Conservation (phyloP, 2,797 vertebrate genomes). For the Acanthiza pusilla region DNA sequence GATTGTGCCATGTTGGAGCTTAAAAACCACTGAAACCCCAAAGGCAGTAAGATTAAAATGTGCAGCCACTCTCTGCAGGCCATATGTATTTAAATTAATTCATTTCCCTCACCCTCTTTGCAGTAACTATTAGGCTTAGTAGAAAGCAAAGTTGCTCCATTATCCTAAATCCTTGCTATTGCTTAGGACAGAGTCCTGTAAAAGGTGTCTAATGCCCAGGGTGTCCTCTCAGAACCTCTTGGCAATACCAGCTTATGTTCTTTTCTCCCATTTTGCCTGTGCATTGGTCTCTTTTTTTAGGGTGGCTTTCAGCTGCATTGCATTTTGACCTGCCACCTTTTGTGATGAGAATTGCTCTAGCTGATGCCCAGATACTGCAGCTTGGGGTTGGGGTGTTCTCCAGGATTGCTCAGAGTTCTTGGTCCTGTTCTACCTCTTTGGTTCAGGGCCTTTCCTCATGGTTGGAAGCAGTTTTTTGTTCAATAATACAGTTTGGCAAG, state of each 20-base stretch:
- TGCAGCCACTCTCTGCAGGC: neutral
- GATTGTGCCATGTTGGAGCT: neutral
- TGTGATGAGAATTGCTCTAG: neutral
- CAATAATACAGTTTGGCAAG: neutral
- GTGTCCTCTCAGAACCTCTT: neutral
- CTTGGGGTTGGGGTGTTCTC: neutral
- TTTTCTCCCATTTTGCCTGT: neutral
- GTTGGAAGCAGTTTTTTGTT: neutral
- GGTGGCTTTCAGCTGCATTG: neutral
- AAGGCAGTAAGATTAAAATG: neutral
- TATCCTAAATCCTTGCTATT: neutral
- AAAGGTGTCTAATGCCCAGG: neutral
- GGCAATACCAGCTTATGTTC: neutral
- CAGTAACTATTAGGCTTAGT: neutral
- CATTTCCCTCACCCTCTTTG: neutral
- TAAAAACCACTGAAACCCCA: neutral
- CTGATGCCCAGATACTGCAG: neutral
- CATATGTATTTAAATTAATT: neutral
- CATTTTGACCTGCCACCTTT: neutral
- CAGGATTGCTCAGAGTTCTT: neutral
- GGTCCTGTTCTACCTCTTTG: fast-evolving
- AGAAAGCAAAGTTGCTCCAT: neutral
- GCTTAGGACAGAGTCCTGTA: neutral
- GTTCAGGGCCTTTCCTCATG: neutral
- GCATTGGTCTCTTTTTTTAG: neutral